Base-by-base conservation (phyloP, 1,140 invertebrate species). In the Panagrolaimus sp. region DNA sequence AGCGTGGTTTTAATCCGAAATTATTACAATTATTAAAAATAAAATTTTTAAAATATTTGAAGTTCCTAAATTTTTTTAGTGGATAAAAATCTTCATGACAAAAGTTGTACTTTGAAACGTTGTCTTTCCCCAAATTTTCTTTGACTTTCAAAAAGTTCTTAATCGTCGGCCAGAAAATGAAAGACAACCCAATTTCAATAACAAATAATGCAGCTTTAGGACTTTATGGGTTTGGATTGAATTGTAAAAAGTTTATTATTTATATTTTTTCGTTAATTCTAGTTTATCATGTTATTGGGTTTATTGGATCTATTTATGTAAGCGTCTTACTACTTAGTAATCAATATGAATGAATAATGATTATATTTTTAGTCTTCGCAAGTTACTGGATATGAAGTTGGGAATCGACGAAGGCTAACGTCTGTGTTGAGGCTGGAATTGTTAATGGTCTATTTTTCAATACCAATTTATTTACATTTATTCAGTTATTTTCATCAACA, bases 401-500 rank as follows among this genome's bases (percentile, higher is more conserved):
- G 75, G 10, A 76, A 76, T 43, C 65, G 66, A 9, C 24, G 65
- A 12, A 68, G 75, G 15, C n/a, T 69, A 21, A n/a, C 63, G 15
- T 78, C 75, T 17, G 71, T 76, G 45, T 26, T 74, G n/a, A 17
- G 45, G 9, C 44, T 76, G 12, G 58, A 71, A 38, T 79, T 73
- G 68, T 38, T 73, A 15, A 76, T 78, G 76, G 7, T 28, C n/a
- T 72, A 78, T 67, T 43, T 78, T 14, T 63, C 32, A 24, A 21
- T 75, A 5, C 58, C 63, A 7, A 76, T 76, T 17, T 79, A 76
- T 45, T 55, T 65, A 5, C 76, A 79, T 28, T 63, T 76, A 46
- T 76, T 76, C 44, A 77, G 77, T 10, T 32, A 76, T 43, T 78
- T 78, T 45, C 24, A 67, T 32, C 5, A 73, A 38, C 72, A 48